These are phyloP conservation scores for Fulmarus glacialis DNA, from an alignment of 2,113 vertebrate species.

Conservation along the genomic window DNA sequence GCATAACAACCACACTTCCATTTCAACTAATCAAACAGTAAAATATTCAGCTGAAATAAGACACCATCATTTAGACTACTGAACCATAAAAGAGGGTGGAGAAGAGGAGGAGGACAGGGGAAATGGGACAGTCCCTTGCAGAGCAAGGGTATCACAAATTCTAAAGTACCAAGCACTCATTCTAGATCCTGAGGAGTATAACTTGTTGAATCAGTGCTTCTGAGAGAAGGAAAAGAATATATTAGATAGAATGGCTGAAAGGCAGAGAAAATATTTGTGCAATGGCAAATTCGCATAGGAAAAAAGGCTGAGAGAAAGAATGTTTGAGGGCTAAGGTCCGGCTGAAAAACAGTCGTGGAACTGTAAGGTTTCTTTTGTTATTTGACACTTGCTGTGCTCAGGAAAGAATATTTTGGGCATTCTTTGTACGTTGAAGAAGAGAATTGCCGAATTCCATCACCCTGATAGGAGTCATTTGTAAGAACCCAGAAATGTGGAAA, in stretches of 20 bases:
- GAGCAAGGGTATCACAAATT: background rate
- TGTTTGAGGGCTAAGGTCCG: background rate
- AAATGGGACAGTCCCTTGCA: background rate
- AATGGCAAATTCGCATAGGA: background rate
- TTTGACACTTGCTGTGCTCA: background rate
- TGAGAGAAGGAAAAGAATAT: background rate
- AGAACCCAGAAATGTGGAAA: background rate
- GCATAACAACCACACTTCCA: background rate
- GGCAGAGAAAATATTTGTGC: background rate
- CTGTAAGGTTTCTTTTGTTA: background rate
- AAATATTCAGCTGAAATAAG: background rate
- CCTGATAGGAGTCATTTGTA: background rate
- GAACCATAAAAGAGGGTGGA: background rate
- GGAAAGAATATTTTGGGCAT: background rate
- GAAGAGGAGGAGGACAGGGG: background rate
- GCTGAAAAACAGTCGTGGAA: background rate
- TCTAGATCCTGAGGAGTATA: background rate
- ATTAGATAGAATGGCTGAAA: background rate
- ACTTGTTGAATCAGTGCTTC: background rate
- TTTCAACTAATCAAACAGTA: background rate
- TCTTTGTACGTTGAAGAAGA: background rate
- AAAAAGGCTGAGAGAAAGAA: background rate
- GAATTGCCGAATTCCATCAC: fast-evolving
- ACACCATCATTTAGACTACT: background rate
- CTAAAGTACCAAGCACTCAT: background rate